A percentile compares a stretch with the other conserved stretches of the same genome.
Conservation (phyloP, 2,797 vertebrate genomes). For the Phyllotis vaccarum region DNA sequence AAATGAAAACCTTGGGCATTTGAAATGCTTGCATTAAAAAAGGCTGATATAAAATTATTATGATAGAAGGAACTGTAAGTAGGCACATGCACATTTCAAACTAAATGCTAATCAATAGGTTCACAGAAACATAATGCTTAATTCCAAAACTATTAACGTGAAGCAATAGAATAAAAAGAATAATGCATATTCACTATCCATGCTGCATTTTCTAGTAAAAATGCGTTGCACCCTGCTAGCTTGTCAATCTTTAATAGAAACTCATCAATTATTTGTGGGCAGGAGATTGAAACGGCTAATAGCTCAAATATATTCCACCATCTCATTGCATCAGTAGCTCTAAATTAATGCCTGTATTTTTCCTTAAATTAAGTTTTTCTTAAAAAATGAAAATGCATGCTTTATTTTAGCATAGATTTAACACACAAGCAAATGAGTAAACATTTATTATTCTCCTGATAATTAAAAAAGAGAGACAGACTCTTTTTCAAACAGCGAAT, state of each 20-base stretch:
- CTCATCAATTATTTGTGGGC: constrained; percentile 94
- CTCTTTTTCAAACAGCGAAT: constrained; percentile 75
- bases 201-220: constrained; percentile 89
- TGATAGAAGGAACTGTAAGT: background rate
- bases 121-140: constrained; percentile 83
- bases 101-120: constrained; percentile 82
- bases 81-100: constrained; percentile 75
- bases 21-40: constrained; percentile 76
- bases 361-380: constrained; percentile 85
- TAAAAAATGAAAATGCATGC: constrained; percentile 86
- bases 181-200: constrained; percentile 86
- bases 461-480: constrained; percentile 71
- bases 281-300: constrained; percentile 93
- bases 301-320: constrained; percentile 92
- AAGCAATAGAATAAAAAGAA: constrained; percentile 84
- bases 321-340: constrained; percentile 91
- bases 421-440: constrained; percentile 70
- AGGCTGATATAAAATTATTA: constrained; percentile 68
- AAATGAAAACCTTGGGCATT: constrained; percentile 77
- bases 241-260: constrained; percentile 93
- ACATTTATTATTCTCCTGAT: constrained; percentile 77
- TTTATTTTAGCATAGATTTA: constrained; percentile 86
- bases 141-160: constrained; percentile 83
- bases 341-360: constrained; percentile 90
- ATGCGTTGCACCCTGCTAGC: constrained; percentile 89